These are phyloP conservation scores for Caenorhabditis afra DNA, from an alignment of 2,888 invertebrate species.

Conservation along the genomic window DNA sequence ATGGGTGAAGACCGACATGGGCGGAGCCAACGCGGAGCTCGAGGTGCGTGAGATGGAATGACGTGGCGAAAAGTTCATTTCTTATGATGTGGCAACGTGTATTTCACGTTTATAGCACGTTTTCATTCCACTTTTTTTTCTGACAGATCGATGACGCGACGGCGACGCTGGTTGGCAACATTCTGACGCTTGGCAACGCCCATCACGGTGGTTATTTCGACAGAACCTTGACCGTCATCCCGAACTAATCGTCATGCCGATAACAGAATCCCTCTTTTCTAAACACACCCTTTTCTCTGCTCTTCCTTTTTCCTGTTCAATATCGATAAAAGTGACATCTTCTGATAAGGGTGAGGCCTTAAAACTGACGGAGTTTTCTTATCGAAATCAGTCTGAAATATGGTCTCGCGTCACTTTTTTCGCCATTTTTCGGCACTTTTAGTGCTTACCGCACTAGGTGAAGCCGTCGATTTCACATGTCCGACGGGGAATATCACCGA, in stretches of 20 bases:
- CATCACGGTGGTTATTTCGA: constrained; percentile 52
- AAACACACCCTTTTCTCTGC: too few species aligned
- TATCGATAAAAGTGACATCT: too few species aligned
- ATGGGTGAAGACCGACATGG: constrained; percentile 75
- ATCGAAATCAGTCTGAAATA: background rate
- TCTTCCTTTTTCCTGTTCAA: background rate
- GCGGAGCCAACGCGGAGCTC: constrained; percentile 64
- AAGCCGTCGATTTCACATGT: constrained; percentile 13
- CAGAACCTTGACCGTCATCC: constrained; percentile 35
- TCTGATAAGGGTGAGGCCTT: background rate
- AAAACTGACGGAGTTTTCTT: background rate
- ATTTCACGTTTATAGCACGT: constrained; percentile 1
- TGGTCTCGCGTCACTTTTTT: background rate
- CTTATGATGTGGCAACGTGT: too few species aligned
- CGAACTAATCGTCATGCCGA: constrained; percentile 25
- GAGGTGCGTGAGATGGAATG: constrained; percentile 27
- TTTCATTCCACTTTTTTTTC: too few species aligned
- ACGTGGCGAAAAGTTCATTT: background rate
- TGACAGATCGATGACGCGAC: constrained; percentile 52
- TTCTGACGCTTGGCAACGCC: constrained; percentile 34
- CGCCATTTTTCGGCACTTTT: background rate
- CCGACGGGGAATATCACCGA: constrained; percentile 1
- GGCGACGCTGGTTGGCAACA: constrained; percentile 27
- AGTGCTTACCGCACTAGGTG: background rate
- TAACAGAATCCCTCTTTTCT: constrained; percentile 2